A percentile compares a stretch with the other conserved stretches of the same genome.
Evolutionary conservation across 2,888 invertebrate species (phyloP).

Genomic region (Sycophila texana): DNA sequence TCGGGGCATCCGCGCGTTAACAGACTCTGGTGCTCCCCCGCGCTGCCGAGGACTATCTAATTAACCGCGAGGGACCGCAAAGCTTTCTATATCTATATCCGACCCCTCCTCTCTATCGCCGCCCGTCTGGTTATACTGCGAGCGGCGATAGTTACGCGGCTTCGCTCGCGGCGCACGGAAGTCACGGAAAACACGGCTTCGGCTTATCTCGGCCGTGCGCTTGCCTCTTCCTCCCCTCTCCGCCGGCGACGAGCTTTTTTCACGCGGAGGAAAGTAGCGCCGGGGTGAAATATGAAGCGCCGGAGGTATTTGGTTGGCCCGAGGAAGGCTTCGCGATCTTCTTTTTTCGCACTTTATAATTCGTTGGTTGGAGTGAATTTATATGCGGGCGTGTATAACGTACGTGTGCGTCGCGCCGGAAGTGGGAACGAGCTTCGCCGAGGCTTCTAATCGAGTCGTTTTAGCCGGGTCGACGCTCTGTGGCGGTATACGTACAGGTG

Average conservation of each 20-base stretch:
- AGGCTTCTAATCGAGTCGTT: conserved; percentile 38
- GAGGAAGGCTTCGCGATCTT: neutral
- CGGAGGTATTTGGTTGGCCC: neutral
- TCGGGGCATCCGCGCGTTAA: conserved; percentile 20
- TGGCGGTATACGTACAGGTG: neutral
- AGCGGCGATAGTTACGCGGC: conserved; percentile 33
- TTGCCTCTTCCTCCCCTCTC: neutral
- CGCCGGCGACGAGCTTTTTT: neutral
- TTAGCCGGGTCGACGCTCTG: neutral
- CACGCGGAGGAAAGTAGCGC: neutral
- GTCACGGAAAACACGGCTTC: neutral
- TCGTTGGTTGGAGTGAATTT: neutral
- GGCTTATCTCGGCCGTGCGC: conserved; percentile 17
- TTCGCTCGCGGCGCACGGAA: conserved; percentile 3
- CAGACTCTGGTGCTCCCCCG: conserved; percentile 13
- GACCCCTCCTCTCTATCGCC: neutral
- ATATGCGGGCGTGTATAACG: neutral
- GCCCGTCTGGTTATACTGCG: neutral
- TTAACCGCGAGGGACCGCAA: conserved; percentile 40
- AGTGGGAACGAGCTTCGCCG: conserved; percentile 20
- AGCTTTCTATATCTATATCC: neutral
- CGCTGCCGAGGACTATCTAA: conserved; percentile 24
- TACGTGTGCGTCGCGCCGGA: neutral
- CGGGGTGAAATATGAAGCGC: conserved; percentile 21
- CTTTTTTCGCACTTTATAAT: neutral